Percentiles rank a stretch among this genome's conserved stretches.
phyloP scores from a whole-genome alignment of 2,113 vertebrate genomes.

The Petrocephalus zakoni region DNA sequence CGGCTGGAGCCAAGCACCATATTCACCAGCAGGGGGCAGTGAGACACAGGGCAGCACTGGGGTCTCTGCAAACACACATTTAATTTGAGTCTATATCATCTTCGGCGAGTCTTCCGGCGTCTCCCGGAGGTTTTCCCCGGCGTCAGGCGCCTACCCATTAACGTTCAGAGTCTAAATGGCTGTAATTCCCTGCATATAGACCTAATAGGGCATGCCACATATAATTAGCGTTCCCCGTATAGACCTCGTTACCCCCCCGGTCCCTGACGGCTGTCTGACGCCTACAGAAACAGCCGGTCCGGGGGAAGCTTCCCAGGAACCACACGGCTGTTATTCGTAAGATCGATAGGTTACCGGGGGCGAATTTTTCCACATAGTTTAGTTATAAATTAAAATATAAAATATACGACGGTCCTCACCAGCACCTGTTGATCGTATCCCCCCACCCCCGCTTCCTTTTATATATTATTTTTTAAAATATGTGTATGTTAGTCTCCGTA shows the following conservation, averaged over 20 bases:
- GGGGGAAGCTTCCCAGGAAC: neutral
- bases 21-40: slow-evolving; percentile 52
- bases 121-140: slow-evolving; percentile 32
- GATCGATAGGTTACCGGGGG: neutral
- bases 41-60: slow-evolving; percentile 14
- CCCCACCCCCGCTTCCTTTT: neutral
- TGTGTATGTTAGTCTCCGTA: neutral
- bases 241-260: too few species aligned
- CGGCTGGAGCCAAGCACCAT: neutral
- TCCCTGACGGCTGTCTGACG: neutral
- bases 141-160: slow-evolving; percentile 29
- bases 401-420: neutral
- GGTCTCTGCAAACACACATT: neutral
- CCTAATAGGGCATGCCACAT: slow-evolving; percentile 64
- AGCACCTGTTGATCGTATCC: neutral
- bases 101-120: neutral
- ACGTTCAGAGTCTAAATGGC: slow-evolving; percentile 29
- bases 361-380: neutral
- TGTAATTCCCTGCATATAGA: slow-evolving; percentile 53
- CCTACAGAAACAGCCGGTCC: neutral
- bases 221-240: slow-evolving; percentile 48
- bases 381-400: neutral
- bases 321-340: neutral
- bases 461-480: neutral
- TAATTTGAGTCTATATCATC: neutral